Evolutionary conservation across 1,140 invertebrate genomes (phyloP).

Genomic region (Megalonaias nervosa): DNA sequence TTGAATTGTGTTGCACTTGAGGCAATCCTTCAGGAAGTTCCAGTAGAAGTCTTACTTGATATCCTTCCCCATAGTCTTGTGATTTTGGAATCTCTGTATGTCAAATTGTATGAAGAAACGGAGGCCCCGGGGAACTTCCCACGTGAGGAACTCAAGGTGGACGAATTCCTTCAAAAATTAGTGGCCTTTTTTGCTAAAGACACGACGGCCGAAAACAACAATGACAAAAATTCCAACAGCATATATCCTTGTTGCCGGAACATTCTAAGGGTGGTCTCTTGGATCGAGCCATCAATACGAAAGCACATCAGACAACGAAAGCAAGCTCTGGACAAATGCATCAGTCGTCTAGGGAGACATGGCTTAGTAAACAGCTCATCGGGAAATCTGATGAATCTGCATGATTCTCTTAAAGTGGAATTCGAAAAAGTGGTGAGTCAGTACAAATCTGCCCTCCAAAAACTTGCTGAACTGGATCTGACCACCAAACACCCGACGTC

Average conservation of each 20-base stretch:
- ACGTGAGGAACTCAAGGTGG: slow-evolving; percentile 77
- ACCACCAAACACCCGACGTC: slow-evolving; percentile 65
- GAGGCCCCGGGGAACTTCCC: slow-evolving; percentile 55
- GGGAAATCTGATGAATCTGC: slow-evolving; percentile 76
- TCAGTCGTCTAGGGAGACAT: slow-evolving; percentile 88
- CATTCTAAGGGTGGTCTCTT: slow-evolving; percentile 75
- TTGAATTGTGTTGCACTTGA: slow-evolving; percentile 83
- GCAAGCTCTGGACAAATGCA: slow-evolving; percentile 84
- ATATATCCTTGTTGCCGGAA: slow-evolving; percentile 75
- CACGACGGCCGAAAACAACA: slow-evolving; percentile 62
- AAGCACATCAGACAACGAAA: slow-evolving; percentile 78
- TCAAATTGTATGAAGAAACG: slow-evolving; percentile 76
- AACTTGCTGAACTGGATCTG: slow-evolving; percentile 85
- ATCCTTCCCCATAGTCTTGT: slow-evolving; percentile 88
- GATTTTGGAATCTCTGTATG: slow-evolving; percentile 88
- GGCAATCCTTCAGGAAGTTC: slow-evolving; percentile 81
- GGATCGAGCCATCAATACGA: slow-evolving; percentile 75
- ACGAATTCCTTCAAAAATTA: slow-evolving; percentile 85
- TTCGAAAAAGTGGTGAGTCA: slow-evolving; percentile 87
- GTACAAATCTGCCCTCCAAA: slow-evolving; percentile 90
- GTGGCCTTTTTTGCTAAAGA: slow-evolving; percentile 84
- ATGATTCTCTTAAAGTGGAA: slow-evolving; percentile 84
- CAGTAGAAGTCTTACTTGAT: slow-evolving; percentile 89
- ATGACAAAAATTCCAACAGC: slow-evolving; percentile 73
- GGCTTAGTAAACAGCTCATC: slow-evolving; percentile 82